Percentiles rank a stretch among this genome's conserved stretches.
These are phyloP conservation scores for Ametastegia equiseti DNA, from an alignment of 2,888 invertebrate genomes.

Conservation along the genomic window DNA sequence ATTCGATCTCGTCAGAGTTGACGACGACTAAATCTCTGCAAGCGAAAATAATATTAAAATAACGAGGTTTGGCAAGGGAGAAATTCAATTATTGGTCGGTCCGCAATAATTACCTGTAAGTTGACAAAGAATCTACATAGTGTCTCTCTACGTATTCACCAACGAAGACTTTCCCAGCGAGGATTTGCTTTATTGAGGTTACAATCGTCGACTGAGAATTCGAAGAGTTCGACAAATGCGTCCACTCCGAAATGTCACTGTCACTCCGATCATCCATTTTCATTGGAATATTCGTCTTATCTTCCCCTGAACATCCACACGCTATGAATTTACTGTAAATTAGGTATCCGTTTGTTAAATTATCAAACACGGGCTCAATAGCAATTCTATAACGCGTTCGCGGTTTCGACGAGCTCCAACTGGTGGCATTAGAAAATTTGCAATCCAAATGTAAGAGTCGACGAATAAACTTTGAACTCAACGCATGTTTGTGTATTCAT, in stretches of 20 bases:
- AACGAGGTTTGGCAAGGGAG: neutral
- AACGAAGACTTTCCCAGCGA: conserved; percentile 59
- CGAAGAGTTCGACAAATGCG: neutral
- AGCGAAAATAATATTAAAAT: conserved; percentile 1
- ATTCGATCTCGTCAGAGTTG: conserved; percentile 58
- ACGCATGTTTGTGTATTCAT: neutral
- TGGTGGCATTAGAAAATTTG: too few relatives aligned
- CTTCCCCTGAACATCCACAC: neutral
- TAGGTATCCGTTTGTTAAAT: neutral
- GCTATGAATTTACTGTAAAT: neutral
- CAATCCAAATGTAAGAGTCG: too few relatives aligned
- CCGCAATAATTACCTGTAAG: conserved; percentile 59
- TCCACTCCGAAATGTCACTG: conserved; percentile 25
- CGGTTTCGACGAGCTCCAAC: too few relatives aligned
- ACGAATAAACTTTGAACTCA: neutral
- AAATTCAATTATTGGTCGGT: conserved; percentile 1
- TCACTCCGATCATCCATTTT: conserved; percentile 30
- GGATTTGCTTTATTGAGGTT: conserved; percentile 7
- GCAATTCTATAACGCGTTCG: too few relatives aligned
- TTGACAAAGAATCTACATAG: conserved; percentile 59
- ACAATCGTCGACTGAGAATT: neutral
- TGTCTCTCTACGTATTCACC: conserved; percentile 63
- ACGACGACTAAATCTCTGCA: conserved; percentile 64
- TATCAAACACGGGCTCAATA: neutral
- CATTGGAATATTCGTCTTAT: neutral